phyloP scores from a whole-genome alignment of 2,797 vertebrate species.

The Tenualosa ilisha region DNA sequence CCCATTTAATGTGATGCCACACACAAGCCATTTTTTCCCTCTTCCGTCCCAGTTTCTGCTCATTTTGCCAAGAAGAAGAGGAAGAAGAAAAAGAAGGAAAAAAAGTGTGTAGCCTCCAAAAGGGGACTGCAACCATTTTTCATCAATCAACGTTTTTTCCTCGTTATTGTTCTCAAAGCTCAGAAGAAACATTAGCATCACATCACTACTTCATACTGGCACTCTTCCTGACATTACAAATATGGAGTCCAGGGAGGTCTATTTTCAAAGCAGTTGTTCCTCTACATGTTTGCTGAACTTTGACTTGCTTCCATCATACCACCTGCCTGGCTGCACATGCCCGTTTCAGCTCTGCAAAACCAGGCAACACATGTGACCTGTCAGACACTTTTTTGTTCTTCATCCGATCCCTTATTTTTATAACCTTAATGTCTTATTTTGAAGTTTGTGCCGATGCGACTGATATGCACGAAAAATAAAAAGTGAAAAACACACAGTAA shows the following conservation, averaged over 20 bases:
- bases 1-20: slow-evolving; percentile 68
- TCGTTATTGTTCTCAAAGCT: neutral
- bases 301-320: neutral
- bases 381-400: neutral
- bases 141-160: neutral
- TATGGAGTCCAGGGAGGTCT: neutral
- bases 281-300: neutral
- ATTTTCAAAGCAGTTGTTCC: neutral
- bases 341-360: neutral
- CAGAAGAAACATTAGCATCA: neutral
- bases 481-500: neutral
- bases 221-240: neutral
- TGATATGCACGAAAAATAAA: neutral
- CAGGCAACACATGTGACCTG: neutral
- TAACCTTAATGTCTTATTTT: too few relatives aligned
- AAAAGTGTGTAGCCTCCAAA: neutral
- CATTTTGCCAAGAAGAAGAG: slow-evolving; percentile 43
- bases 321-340: neutral
- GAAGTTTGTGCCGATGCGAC: too few relatives aligned
- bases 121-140: neutral
- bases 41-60: slow-evolving; percentile 67
- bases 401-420: too few relatives aligned
- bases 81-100: neutral
- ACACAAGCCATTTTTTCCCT: slow-evolving; percentile 63
- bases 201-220: neutral